A percentile compares a stretch with the other conserved stretches of the same genome.
phyloP scores from a whole-genome alignment of 2,113 vertebrate species.

The Takifugu bimaculatus region DNA sequence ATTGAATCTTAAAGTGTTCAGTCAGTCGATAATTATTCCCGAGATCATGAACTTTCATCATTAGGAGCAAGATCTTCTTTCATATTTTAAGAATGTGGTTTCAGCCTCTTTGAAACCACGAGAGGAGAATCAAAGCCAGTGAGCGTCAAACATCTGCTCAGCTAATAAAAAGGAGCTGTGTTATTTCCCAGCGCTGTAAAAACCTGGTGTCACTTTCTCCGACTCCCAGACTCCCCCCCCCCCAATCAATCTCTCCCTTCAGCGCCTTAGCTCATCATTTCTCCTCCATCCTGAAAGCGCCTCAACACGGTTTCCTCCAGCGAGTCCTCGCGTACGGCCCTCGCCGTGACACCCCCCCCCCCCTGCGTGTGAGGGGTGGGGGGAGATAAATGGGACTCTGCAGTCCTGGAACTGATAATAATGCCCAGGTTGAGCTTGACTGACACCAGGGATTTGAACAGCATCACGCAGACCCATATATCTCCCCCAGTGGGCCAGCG shows the following conservation, averaged over 20 bases:
- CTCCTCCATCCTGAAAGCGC: slow-evolving; percentile 15
- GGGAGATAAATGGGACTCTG: slow-evolving; percentile 67
- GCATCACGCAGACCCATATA: slow-evolving; percentile 56
- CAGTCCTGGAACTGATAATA: slow-evolving; percentile 67
- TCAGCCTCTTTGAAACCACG: too few species aligned
- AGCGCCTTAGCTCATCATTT: slow-evolving; percentile 30
- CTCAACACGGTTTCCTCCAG: slow-evolving; percentile 17
- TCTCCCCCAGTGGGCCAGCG: slow-evolving; percentile 44
- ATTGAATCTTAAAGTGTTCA: too few species aligned
- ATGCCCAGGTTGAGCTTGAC: slow-evolving; percentile 72
- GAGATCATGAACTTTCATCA: too few species aligned
- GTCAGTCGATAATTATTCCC: too few species aligned
- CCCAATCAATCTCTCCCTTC: slow-evolving; percentile 38
- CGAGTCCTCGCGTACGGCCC: slow-evolving; percentile 35
- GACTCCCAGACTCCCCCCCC: slow-evolving; percentile 11
- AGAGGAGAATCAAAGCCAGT: too few species aligned
- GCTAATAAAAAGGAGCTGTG: not conserved
- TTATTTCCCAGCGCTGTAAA: slow-evolving; percentile 23
- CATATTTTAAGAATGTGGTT: too few species aligned
- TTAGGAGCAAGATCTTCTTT: too few species aligned
- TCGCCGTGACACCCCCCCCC: slow-evolving; percentile 34
- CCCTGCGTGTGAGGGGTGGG: slow-evolving; percentile 45
- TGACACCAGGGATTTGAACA: slow-evolving; percentile 69
- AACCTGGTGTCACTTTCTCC: slow-evolving; percentile 38
- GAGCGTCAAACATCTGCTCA: too few species aligned